Base-by-base conservation (phyloP, 2,113 vertebrate species). In the Pseudorhombus dupliciocellatus region DNA sequence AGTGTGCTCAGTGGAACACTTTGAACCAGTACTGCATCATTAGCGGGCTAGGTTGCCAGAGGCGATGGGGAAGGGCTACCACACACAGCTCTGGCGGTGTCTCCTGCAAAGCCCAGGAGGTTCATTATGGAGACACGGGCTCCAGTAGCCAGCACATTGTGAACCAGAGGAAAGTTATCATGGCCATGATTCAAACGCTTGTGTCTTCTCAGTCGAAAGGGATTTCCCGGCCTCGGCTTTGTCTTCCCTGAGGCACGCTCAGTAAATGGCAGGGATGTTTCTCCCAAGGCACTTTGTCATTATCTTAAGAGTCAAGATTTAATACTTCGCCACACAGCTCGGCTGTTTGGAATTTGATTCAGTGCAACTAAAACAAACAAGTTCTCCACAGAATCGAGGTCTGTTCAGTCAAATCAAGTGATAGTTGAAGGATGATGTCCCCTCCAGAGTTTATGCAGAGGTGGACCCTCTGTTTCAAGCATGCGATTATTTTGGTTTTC, bases 111-210 rank as follows among this genome's bases (percentile, higher is more conserved):
- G 80, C 89, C 89, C 91, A 70, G 52, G 91, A 91, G 93, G 89
- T 91, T 93, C 89, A 93, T 94, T 93, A 93, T 80, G 44, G 78
- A 92, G 88, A 91, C 75, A 81, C 75, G 12, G 70, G 89, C 84
- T 87, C 77, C 85, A 79, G 80, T 78, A 85, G 85, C 69, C 70
- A 62, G 86, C 84, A 80, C 85, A 86, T 80, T 82, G 86, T 85
- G 85, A 90, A 90, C 84, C 83, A 70, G 63, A 71, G 81, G 70
- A 88, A 89, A 80, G 85, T 88, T 87, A 91, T 91, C 85, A 84
- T 57, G 80, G 86, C 87, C 28, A 91, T 92, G 84, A 92, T 91
- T 86, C 85, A 81, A 80, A 80, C 72, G 82, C 79, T 77, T 91
- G 86, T 81, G 80, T 88, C 84, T 90, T 85, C 12, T 85, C 78